Conservation (phyloP, 2,888 invertebrate genomes). For the Peribatodes rhomboidaria region DNA sequence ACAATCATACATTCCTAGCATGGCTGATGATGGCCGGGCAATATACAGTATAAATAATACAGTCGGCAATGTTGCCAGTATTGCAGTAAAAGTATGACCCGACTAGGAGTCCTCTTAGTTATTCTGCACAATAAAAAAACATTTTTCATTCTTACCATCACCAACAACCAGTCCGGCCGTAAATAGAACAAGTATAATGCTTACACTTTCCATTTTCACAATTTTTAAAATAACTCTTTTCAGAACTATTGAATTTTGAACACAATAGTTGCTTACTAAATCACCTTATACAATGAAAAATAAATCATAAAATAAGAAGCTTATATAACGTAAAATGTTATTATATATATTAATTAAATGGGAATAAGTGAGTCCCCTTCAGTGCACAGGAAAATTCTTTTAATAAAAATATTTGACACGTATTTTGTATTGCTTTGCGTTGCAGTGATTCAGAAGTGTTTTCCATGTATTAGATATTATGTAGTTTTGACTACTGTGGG, state of each 20-base stretch:
- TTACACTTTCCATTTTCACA: background rate
- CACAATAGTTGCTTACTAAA: no score
- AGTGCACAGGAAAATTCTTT: background rate
- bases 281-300: background rate
- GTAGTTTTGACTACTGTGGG: slow-evolving; percentile 9
- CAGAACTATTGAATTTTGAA: background rate
- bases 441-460: background rate
- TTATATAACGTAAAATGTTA: background rate
- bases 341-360: background rate
- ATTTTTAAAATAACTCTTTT: background rate
- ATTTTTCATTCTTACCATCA: background rate
- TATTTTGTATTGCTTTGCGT: background rate
- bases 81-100: no score
- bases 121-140: background rate
- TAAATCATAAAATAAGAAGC: background rate
- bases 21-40: no score
- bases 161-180: background rate
- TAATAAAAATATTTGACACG: background rate
- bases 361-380: background rate
- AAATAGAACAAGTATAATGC: background rate
- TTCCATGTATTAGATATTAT: background rate
- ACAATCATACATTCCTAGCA: no score
- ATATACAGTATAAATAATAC: no score
- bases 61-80: no score
- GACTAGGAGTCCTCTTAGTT: no score